Base-by-base conservation (phyloP, 2,797 vertebrate genomes). In the Sebastes matsubarae region DNA sequence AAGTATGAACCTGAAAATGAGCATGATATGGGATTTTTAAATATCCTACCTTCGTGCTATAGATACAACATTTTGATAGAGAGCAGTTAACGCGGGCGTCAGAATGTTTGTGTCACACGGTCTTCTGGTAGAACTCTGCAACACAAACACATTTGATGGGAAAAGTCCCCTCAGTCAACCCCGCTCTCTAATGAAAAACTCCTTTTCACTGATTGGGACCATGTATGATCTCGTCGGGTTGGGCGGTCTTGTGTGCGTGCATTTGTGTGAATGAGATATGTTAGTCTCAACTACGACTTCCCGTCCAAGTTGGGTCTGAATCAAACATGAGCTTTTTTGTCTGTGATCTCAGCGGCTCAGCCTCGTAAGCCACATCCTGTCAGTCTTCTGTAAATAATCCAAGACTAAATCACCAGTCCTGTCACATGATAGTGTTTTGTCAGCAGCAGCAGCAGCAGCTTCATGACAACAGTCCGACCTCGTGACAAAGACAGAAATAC, bases 281-380 rank as follows among this genome's bases (percentile, higher is more conserved):
- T 63, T 20, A 57, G 66, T 18, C 13, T 3, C 13, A 71, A 36
- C 65, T 27, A 52, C 6, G 2, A 52, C 70, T 85, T 83, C 77
- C 55, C 81, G 61, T 75, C 42, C 27, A 32, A 66, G 59, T 82
- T 68, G 12, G 24, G 10, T 69, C 50, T 57, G 60, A 77, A 61
- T 85, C 69, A 75, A 72, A 80, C 52, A 11, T 76, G 29, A 46
- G 38, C 10, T 75, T 58, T 58, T 77, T 55, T 76, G 25, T 25
- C 34, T 68, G 8, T 65, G 52, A 80, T 46, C 29, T 73, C 72
- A 55, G 50, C 7, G 46, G 18, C n/a, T 65, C 18, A 13, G 34
- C 36, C 25, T 75, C 67, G 81, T 72, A 68, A 79, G 30, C 82
- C 86, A 77, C 72, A 76, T 84, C 84, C 83, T 67, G 83, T 82